Percentiles rank a stretch among this genome's conserved stretches.
These are phyloP conservation scores for Lamprologus sp. DNA, from an alignment of 2,113 vertebrate species.

Conservation along the genomic window DNA sequence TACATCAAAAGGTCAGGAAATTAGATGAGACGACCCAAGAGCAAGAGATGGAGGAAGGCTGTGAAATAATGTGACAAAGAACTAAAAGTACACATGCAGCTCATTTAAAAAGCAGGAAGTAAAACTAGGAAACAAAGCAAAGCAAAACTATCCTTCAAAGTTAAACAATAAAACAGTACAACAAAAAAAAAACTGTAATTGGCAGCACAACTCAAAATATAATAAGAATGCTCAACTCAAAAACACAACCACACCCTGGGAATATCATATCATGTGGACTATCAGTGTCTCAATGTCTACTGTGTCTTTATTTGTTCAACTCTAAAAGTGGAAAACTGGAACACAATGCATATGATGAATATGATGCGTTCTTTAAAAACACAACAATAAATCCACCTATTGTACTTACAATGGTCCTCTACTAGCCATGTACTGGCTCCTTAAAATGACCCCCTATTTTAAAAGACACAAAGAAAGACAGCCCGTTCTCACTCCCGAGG, in stretches of 20 bases:
- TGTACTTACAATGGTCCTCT: neutral
- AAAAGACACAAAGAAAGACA: neutral
- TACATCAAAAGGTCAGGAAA: neutral
- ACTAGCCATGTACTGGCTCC: neutral
- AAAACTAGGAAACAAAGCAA: neutral
- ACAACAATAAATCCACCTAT: neutral
- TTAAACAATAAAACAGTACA: neutral
- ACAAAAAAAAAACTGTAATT: neutral
- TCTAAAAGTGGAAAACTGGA: neutral
- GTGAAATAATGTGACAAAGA: neutral
- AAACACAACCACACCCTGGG: neutral
- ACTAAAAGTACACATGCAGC: neutral
- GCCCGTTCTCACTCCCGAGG: no score
- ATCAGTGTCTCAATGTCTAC: neutral
- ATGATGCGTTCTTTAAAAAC: neutral
- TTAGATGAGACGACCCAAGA: neutral
- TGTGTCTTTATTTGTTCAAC: neutral
- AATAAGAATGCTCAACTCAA: neutral
- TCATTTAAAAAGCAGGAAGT: neutral
- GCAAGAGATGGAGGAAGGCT: neutral
- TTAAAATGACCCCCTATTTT: neutral
- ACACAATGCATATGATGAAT: neutral
- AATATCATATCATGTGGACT: neutral
- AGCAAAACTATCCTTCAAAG: neutral
- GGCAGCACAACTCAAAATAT: neutral